A percentile compares a stretch with the other conserved stretches of the same genome.
Conservation (phyloP, 1,140 invertebrate genomes). For the Pseudoatta argentina region DNA sequence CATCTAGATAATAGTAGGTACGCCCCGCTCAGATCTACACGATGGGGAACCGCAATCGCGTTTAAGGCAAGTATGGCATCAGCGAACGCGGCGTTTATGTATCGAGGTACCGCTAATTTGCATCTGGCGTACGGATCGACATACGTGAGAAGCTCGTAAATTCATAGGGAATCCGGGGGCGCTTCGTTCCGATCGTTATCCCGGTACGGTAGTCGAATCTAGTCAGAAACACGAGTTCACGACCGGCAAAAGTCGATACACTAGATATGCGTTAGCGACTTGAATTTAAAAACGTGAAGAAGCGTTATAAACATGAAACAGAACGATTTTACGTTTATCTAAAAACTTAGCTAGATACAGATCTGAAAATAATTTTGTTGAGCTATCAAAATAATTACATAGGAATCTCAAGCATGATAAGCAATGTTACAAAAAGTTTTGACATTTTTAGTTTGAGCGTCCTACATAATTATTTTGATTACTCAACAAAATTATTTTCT, state of each 20-base stretch:
- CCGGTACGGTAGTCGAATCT: constrained; percentile 12
- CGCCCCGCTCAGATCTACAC: neutral
- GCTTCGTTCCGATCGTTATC: constrained; percentile 2
- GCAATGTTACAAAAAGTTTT: too few species aligned
- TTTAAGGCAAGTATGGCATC: constrained; percentile 1
- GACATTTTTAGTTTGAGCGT: too few species aligned
- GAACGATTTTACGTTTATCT: too few species aligned
- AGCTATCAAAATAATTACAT: too few species aligned
- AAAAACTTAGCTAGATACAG: too few species aligned
- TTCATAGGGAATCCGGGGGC: constrained; percentile 6
- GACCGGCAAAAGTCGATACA: neutral
- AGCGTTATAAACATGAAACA: too few species aligned
- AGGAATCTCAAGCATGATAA: too few species aligned
- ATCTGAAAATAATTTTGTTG: too few species aligned
- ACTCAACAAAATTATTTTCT: too few species aligned
- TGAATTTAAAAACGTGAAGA: neutral
- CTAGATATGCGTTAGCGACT: neutral
- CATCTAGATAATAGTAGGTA: constrained; percentile 22
- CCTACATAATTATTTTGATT: too few species aligned
- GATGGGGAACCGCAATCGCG: constrained; percentile 17
- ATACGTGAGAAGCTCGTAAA: constrained; percentile 35
- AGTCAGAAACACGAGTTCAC: neutral
- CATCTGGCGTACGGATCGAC: constrained; percentile 44
- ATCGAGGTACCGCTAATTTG: constrained; percentile 39
- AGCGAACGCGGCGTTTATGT: neutral